phyloP scores from a whole-genome alignment of 2,113 vertebrate species.

The Nycticorax nycticorax region DNA sequence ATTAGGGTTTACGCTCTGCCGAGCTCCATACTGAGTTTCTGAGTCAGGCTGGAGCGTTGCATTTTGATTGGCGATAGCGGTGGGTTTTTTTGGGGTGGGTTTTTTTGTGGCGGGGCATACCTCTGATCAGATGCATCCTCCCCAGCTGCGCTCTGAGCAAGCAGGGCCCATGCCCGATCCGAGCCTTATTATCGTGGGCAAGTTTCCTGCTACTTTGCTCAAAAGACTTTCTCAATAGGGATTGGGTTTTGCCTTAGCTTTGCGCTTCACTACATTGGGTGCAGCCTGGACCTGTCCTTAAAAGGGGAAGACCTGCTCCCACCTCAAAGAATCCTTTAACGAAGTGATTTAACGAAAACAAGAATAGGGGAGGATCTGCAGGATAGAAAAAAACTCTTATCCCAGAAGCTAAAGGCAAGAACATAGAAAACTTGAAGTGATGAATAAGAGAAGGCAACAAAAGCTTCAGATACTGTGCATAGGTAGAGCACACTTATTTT shows the following conservation, averaged over 20 bases:
- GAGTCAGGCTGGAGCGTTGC: neutral
- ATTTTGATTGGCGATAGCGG: neutral
- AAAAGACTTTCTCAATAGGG: neutral
- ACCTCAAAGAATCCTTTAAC: neutral
- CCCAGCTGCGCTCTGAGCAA: neutral
- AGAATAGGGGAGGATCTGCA: neutral
- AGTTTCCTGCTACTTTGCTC: neutral
- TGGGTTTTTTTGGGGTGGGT: neutral
- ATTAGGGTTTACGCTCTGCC: neutral
- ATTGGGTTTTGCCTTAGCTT: neutral
- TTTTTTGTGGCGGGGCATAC: neutral
- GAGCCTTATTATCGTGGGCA: neutral
- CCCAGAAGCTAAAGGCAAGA: neutral
- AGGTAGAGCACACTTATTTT: neutral
- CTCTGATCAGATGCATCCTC: neutral
- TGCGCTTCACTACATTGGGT: neutral
- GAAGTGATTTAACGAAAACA: neutral
- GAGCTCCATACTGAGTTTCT: neutral
- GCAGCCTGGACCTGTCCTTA: neutral
- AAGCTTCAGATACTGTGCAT: neutral
- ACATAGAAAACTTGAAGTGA: neutral
- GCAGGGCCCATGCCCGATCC: neutral
- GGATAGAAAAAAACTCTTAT: neutral
- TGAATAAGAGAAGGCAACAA: neutral
- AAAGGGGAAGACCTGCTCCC: neutral